Evolutionary conservation across 2,113 vertebrate genomes (phyloP).

Genomic region (Neolamprologus variostigma): DNA sequence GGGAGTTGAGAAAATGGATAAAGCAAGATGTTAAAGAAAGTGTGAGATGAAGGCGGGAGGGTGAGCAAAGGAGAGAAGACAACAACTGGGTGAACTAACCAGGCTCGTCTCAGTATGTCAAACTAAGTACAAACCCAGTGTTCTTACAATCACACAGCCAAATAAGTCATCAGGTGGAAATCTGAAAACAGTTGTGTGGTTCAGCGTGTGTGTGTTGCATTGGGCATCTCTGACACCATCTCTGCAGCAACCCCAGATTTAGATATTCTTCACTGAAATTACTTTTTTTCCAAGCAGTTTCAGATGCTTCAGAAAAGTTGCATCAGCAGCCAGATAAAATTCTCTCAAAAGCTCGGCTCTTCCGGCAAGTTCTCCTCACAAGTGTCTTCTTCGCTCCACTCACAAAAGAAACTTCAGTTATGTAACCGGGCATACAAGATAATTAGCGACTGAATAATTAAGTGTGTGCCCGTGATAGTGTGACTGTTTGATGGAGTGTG

Average conservation of each 20-base stretch:
- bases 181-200: neutral
- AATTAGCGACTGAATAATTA: conserved; percentile 61
- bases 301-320: conserved; percentile 53
- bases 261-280: neutral
- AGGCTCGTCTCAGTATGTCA: neutral
- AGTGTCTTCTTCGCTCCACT: conserved; percentile 13
- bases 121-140: neutral
- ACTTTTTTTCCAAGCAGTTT: conserved; percentile 30
- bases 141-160: neutral
- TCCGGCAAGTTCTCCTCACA: conserved; percentile 25
- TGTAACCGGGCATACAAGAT: conserved; percentile 43
- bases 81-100: neutral
- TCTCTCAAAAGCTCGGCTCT: conserved; percentile 16
- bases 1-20: neutral
- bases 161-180: neutral
- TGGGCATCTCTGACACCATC: neutral
- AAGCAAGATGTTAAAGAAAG: neutral
- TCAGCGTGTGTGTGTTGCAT: neutral
- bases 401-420: conserved; percentile 51
- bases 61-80: neutral
- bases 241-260: neutral
- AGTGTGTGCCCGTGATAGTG: conserved; percentile 37
- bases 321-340: conserved; percentile 54
- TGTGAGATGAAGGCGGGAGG: neutral
- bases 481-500: conserved; percentile 38